phyloP scores from a whole-genome alignment of 1,140 invertebrate genomes.

The Brachionus rotundiformis region DNA sequence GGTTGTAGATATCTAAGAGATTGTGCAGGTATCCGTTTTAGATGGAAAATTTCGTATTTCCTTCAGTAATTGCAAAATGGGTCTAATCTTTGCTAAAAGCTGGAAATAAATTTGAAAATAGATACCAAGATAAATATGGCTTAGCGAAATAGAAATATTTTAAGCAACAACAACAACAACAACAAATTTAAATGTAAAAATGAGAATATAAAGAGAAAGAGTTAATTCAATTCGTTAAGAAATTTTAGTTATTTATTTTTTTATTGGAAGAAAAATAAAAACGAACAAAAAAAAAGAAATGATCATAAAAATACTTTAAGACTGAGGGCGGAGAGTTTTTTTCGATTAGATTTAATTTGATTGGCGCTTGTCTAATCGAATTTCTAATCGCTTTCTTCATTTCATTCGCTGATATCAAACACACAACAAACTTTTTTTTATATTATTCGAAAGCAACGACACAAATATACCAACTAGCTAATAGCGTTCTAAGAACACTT shows the following conservation, averaged over 20 bases:
- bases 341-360: not conserved
- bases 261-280: slow-evolving; percentile 21
- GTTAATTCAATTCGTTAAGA: slow-evolving; percentile 40
- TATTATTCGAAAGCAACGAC: not conserved
- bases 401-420: not conserved
- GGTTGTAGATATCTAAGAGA: slow-evolving; percentile 10
- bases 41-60: not conserved
- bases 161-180: not conserved
- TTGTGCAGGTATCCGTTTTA: slow-evolving; percentile 17
- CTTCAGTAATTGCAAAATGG: slow-evolving; percentile 5
- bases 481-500: slow-evolving; percentile 26
- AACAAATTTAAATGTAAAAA: not conserved
- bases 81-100: slow-evolving; percentile 44
- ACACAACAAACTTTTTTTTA: not conserved
- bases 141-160: not conserved
- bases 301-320: slow-evolving; percentile 48
- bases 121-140: slow-evolving; percentile 27
- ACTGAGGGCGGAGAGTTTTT: not conserved
- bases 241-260: slow-evolving; percentile 9
- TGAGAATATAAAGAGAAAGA: not conserved
- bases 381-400: not conserved
- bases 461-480: not conserved
- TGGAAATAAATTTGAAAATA: slow-evolving; percentile 17
- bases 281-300: slow-evolving; percentile 35
- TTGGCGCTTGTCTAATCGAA: slow-evolving; percentile 2